These are phyloP conservation scores for Cynodonichthys magdalenae DNA, from an alignment of 2,797 vertebrate species.

Conservation along the genomic window DNA sequence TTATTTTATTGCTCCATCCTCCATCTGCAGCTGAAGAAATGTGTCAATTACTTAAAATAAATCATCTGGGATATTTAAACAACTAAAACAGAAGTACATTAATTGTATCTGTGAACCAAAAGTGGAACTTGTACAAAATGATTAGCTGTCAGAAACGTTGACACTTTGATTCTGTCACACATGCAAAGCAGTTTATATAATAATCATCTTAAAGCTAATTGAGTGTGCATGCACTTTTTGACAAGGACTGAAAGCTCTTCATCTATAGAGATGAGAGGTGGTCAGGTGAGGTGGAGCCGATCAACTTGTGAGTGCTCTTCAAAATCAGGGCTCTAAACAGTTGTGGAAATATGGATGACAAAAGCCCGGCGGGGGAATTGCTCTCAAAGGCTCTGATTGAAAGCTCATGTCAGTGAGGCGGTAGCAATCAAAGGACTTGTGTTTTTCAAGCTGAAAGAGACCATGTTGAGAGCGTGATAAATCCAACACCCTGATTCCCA, in stretches of 20 bases:
- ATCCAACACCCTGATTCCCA: slow-evolving; percentile 59
- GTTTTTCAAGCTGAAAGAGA: slow-evolving; percentile 69
- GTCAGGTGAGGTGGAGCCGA: slow-evolving; percentile 54
- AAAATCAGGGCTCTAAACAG: slow-evolving; percentile 72
- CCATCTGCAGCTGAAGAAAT: slow-evolving; percentile 38
- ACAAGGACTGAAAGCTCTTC: slow-evolving; percentile 35
- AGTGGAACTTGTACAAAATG: slow-evolving; percentile 5
- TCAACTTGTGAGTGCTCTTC: slow-evolving; percentile 54
- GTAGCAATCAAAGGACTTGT: slow-evolving; percentile 75
- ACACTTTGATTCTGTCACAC: slow-evolving; percentile 20
- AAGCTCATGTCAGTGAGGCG: slow-evolving; percentile 69
- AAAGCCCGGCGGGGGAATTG: slow-evolving; percentile 61
- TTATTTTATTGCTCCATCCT: slow-evolving; percentile 13
- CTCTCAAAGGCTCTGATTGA: slow-evolving; percentile 74
- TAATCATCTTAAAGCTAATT: slow-evolving; percentile 32
- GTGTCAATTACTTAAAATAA: slow-evolving; percentile 43
- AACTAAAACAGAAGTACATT: neutral
- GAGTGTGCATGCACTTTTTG: slow-evolving; percentile 30
- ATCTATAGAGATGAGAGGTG: slow-evolving; percentile 46
- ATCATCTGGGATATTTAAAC: slow-evolving; percentile 11
- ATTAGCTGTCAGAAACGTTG: slow-evolving; percentile 23
- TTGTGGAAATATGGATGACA: slow-evolving; percentile 71
- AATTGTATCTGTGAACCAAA: slow-evolving; percentile 8
- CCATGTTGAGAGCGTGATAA: slow-evolving; percentile 67
- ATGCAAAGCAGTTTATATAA: slow-evolving; percentile 4